Evolutionary conservation across 2,888 invertebrate genomes (phyloP).

Genomic region (Suillia variegata): DNA sequence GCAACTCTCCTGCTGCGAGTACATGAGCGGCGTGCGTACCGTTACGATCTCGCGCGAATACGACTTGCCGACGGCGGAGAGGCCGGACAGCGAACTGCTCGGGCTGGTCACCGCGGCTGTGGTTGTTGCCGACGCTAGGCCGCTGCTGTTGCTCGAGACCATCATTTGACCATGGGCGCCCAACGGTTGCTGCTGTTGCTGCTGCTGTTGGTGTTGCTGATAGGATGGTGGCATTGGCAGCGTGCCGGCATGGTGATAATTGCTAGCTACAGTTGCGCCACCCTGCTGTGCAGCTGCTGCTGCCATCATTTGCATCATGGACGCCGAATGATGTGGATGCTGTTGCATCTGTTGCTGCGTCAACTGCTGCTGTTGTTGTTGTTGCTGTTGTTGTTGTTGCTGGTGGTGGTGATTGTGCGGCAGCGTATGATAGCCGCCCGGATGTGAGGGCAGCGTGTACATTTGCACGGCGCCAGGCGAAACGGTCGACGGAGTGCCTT

Average conservation of each 20-base stretch:
- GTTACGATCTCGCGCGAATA: constrained; percentile 69
- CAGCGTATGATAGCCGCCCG: constrained; percentile 59
- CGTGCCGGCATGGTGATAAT: constrained; percentile 40
- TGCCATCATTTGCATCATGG: constrained; percentile 53
- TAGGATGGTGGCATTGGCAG: constrained; percentile 54
- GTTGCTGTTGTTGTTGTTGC: constrained; percentile 36
- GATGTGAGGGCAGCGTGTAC: constrained; percentile 58
- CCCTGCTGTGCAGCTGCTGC: constrained; percentile 30
- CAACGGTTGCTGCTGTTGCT: constrained; percentile 43
- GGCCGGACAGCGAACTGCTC: constrained; percentile 55
- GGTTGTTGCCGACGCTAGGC: constrained; percentile 40
- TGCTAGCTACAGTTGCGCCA: constrained; percentile 11
- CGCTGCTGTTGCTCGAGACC: constrained; percentile 54
- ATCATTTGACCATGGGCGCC: constrained; percentile 50
- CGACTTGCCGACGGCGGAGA: constrained; percentile 57
- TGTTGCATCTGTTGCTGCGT: too few relatives aligned
- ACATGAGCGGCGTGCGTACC: constrained; percentile 71
- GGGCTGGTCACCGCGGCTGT: constrained; percentile 56
- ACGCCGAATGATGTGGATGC: constrained; percentile 48
- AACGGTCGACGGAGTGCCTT: constrained; percentile 58
- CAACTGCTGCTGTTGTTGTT: constrained; percentile 24
- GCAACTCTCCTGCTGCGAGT: constrained; percentile 72
- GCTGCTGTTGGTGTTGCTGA: constrained; percentile 48
- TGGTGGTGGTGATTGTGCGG: constrained; percentile 58
- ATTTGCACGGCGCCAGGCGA: constrained; percentile 60